Evolutionary conservation across 2,797 vertebrate species (phyloP), one percentile per base, ranked within the genome.

Genomic region (Notolabrus celidotus): DNA sequence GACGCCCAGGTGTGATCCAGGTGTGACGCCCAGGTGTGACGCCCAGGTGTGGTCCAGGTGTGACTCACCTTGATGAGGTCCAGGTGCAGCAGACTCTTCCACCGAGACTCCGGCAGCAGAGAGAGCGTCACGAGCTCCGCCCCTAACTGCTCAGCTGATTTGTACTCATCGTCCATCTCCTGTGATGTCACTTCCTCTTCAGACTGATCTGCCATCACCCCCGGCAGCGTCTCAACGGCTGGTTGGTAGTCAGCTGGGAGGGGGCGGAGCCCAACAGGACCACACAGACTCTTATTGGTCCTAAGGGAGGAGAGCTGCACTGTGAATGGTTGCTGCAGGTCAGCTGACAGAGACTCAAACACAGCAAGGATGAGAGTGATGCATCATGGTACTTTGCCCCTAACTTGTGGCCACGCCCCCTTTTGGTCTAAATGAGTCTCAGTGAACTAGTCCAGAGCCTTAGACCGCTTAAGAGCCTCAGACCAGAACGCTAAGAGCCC

Each of bases 51-150:
- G n/a, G n/a, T 8, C 39, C 16, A 19, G 41, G n/a, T 43, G 2
- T 1, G 46, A 20, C 72, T 76, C 49, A 98, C 97, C 96, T 97
- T 99, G 88, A 99, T 98, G 77, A 92, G 14, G 71, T 99, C 96
- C 54, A 99, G 95, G 77, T 93, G 94, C 49, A 99, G 92, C 31
- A 99, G 95, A 71, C 95, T 97, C 77, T 95, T 99, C 98, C 97
- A 99, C 5, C 96, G 94, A 20, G 96, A 98, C 82, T 98, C 97
- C 0, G 97, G 95, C 51, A 97, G 89, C 69, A 93, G 87, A 0
- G 97, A 98, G 10, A 99, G 93, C 0, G 98, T 99, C 54, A 98
- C 91, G 76, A 99, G 90, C 53, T 95, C 92, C 31, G 93, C 93
- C 86, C 92, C 95, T 75, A 99, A 0, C 70, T 98, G 97, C 36